Percentiles rank a stretch among this genome's conserved stretches.
Conservation (phyloP, 2,888 invertebrate genomes). For the Salticus scenicus region DNA sequence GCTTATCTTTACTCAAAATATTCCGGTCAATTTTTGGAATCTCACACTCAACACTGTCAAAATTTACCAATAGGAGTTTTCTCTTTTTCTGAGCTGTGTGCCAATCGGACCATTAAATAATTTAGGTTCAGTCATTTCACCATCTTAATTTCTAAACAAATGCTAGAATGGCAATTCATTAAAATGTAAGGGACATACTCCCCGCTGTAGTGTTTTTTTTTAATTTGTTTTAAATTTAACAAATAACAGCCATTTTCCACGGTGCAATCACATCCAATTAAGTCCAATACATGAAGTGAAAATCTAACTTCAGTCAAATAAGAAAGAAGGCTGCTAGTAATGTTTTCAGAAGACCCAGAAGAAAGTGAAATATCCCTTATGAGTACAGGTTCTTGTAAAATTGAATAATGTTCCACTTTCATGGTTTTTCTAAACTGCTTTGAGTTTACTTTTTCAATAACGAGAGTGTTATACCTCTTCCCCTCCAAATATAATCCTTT, state of each 20-base stretch:
- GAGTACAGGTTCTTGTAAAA: neutral
- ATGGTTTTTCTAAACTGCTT: too few species aligned
- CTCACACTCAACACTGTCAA: neutral
- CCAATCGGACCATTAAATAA: slow-evolving; percentile 10
- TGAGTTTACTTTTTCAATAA: too few species aligned
- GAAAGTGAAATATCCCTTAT: neutral
- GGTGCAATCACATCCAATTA: neutral
- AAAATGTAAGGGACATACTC: neutral
- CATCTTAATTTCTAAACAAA: neutral
- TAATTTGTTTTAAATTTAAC: neutral
- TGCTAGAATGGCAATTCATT: slow-evolving; percentile 1
- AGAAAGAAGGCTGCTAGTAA: too few species aligned
- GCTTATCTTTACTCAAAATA: neutral
- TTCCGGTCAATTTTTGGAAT: neutral
- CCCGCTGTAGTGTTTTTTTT: neutral
- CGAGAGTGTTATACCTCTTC: too few species aligned
- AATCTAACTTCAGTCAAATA: neutral
- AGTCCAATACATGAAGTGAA: neutral
- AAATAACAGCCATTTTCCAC: too few species aligned
- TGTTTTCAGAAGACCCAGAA: too few species aligned
- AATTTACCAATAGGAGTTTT: neutral
- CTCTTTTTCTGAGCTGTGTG: neutral
- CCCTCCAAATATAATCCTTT: too few species aligned
- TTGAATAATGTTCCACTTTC: neutral
- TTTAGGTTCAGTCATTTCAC: neutral